These are phyloP conservation scores for Phrynosoma blainvillii DNA, from an alignment of 2,113 vertebrate genomes.

Conservation along the genomic window DNA sequence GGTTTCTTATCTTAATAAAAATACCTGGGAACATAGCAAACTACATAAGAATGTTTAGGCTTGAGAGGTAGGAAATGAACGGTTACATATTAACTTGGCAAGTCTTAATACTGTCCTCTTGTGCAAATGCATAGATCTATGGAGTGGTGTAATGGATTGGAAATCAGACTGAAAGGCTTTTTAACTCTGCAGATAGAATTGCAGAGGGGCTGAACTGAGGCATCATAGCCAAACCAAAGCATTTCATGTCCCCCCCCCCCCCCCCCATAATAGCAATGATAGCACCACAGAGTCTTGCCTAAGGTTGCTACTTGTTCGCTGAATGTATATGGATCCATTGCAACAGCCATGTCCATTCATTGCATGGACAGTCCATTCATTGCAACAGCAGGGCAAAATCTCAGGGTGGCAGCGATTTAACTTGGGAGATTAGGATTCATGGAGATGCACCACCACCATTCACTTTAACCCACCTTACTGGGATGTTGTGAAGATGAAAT, in stretches of 20 bases:
- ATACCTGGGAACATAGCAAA: constrained; percentile 16
- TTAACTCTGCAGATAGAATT: not conserved
- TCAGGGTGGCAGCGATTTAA: not conserved
- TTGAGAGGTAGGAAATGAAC: constrained; percentile 26
- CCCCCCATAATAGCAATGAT: not conserved
- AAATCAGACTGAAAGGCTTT: constrained; percentile 10
- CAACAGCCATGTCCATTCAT: too few species aligned
- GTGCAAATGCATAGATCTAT: constrained; percentile 16
- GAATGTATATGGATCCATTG: not conserved
- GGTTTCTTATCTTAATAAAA: constrained; percentile 12
- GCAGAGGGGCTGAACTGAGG: not conserved
- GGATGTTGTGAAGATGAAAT: not conserved
- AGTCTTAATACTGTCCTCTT: constrained; percentile 6
- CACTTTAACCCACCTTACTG: not conserved
- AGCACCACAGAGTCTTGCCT: not conserved
- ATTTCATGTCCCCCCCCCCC: not conserved
- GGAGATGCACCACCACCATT: not conserved
- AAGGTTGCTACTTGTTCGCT: not conserved
- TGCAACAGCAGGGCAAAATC: not conserved
- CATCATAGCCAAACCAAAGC: not conserved
- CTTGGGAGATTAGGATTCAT: not conserved
- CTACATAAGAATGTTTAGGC: not conserved
- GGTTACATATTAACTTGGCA: constrained; percentile 6
- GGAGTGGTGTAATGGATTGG: constrained; percentile 11
- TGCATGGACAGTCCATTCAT: not conserved